phyloP scores from a whole-genome alignment of 2,113 vertebrate species.

The Rhinoderma darwinii region DNA sequence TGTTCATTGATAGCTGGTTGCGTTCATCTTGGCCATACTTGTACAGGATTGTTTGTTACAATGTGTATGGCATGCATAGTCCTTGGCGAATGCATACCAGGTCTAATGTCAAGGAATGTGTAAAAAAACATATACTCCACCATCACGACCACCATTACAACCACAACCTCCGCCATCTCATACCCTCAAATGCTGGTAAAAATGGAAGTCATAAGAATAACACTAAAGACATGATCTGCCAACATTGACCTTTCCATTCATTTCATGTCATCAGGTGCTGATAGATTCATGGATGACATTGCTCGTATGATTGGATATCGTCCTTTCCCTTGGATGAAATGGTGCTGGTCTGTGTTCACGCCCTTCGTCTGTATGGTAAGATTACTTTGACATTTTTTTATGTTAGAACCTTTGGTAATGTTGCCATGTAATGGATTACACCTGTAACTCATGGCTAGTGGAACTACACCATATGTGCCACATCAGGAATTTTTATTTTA shows the following conservation, averaged over 20 bases:
- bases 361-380: constrained; percentile 81
- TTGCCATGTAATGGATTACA: not conserved
- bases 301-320: constrained; percentile 84
- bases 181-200: not conserved
- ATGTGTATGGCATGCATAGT: not conserved
- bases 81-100: not conserved
- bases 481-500: too few species aligned
- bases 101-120: not conserved
- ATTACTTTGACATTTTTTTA: too few species aligned
- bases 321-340: constrained; percentile 82
- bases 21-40: not conserved
- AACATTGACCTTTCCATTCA: not conserved
- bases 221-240: not conserved
- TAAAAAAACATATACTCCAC: not conserved
- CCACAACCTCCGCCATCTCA: not conserved
- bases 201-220: not conserved
- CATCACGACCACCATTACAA: not conserved
- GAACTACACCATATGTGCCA: too few species aligned
- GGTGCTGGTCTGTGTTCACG: constrained; percentile 83
- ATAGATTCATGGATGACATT: constrained; percentile 83
- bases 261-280: constrained; percentile 71
- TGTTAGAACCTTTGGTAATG: not conserved
- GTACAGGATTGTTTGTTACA: not conserved
- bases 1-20: not conserved
- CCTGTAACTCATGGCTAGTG: too few species aligned